Evolutionary conservation across 2,888 invertebrate species (phyloP).

Genomic region (Eilema sororculum): DNA sequence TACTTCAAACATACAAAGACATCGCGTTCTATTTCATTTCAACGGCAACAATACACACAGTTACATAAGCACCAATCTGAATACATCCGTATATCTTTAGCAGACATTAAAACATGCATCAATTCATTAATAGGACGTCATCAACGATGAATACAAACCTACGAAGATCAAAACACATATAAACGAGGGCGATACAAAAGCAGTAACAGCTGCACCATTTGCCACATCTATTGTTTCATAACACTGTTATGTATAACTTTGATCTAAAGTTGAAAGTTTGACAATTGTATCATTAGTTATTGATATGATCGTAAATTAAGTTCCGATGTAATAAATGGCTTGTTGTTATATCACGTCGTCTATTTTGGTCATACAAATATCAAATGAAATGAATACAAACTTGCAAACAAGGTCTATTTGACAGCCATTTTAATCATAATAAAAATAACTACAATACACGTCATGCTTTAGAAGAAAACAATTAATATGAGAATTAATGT

Average conservation of each 20-base stretch:
- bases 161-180: slow-evolving; percentile 45
- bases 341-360: neutral
- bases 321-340: slow-evolving; percentile 17
- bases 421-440: neutral
- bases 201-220: slow-evolving; percentile 68
- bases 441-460: neutral
- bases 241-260: slow-evolving; percentile 67
- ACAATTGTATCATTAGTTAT: slow-evolving; percentile 62
- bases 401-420: neutral
- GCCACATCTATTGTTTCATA: slow-evolving; percentile 74
- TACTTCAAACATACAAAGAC: neutral
- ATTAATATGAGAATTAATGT: too few relatives aligned
- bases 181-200: slow-evolving; percentile 42
- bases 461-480: too few relatives aligned
- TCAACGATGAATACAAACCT: slow-evolving; percentile 37
- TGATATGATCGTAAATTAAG: slow-evolving; percentile 45
- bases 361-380: neutral
- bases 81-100: slow-evolving; percentile 28
- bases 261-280: slow-evolving; percentile 75
- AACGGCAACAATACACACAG: slow-evolving; percentile 12
- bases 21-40: slow-evolving; percentile 16
- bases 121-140: slow-evolving; percentile 30
- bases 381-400: neutral
- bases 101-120: slow-evolving; percentile 33
- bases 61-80: slow-evolving; percentile 28